A percentile compares a stretch with the other conserved stretches of the same genome.
These are phyloP conservation scores for Onychostruthus taczanowskii DNA, from an alignment of 2,113 vertebrate genomes.

Conservation along the genomic window DNA sequence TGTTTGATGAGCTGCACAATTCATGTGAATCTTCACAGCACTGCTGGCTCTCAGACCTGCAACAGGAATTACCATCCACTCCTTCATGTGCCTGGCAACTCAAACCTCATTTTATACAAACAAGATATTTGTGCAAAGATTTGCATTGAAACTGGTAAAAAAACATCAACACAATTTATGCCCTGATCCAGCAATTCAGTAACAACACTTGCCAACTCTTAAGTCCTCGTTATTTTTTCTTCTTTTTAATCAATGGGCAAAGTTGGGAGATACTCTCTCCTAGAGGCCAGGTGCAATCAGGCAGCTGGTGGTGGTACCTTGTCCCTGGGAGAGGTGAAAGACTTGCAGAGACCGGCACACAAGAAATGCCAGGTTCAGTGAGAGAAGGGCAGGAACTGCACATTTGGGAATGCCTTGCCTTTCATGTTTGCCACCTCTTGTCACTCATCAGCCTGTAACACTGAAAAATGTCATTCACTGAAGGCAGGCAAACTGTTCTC, in stretches of 20 bases:
- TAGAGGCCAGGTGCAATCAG: not conserved
- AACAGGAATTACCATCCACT: not conserved
- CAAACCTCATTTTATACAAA: not conserved
- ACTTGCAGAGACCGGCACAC: not conserved
- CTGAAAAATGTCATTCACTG: not conserved
- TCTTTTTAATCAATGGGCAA: not conserved
- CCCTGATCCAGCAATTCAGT: not conserved
- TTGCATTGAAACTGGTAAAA: not conserved
- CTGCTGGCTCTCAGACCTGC: not conserved
- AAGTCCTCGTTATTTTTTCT: rapidly evolving
- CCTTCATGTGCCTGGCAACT: not conserved
- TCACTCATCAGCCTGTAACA: not conserved
- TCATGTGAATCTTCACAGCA: not conserved
- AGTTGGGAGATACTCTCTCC: not conserved
- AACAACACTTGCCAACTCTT: not conserved
- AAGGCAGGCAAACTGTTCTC: not conserved
- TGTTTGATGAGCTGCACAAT: conserved; percentile 36
- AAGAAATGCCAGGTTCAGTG: not conserved
- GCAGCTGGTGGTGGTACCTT: not conserved
- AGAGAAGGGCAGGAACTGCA: not conserved
- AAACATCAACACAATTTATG: not conserved
- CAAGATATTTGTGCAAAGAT: not conserved
- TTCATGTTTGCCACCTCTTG: not conserved
- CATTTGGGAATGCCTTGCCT: not conserved
- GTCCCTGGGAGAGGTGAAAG: not conserved